phyloP scores from a whole-genome alignment of 30 jellyfish, hydroid and myxozoan species.

The Chrysaora quinquecirrha region DNA sequence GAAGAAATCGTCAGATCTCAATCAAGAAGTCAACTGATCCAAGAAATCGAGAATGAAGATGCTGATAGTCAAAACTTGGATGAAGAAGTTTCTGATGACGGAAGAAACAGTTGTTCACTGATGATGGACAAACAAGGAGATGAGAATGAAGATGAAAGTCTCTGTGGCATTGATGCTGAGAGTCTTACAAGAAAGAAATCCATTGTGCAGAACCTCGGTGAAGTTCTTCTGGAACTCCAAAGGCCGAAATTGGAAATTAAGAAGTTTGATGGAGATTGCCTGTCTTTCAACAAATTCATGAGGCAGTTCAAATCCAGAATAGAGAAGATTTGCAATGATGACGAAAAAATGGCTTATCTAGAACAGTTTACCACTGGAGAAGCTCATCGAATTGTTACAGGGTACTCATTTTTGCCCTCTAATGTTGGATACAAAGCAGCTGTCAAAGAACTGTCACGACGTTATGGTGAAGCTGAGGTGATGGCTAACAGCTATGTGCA shows the following conservation, averaged over 20 bases:
- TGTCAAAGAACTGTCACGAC: constrained; percentile 20
- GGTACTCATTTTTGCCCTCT: background rate
- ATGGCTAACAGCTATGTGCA: constrained; percentile 21
- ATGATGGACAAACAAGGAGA: constrained; percentile 22
- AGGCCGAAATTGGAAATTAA: constrained; percentile 52
- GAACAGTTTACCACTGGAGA: constrained; percentile 58
- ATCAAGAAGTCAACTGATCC: constrained; percentile 32
- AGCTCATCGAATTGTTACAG: constrained; percentile 53
- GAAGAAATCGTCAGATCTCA: background rate
- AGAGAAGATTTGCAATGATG: constrained; percentile 34
- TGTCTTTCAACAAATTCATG: constrained; percentile 41
- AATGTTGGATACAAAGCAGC: background rate
- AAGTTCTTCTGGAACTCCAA: constrained; percentile 53
- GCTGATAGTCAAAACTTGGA: constrained; percentile 40
- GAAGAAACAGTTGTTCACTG: too few relatives aligned
- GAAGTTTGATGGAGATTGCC: constrained; percentile 51
- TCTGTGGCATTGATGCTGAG: constrained; percentile 15
- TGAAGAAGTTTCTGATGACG: background rate
- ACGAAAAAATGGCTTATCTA: constrained; percentile 48
- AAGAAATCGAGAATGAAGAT: constrained; percentile 48
- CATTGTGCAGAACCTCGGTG: constrained; percentile 22
- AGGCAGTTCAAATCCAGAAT: constrained; percentile 14
- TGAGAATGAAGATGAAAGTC: constrained; percentile 12
- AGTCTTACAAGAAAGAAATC: background rate
- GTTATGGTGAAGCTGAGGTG: constrained; percentile 5